A percentile compares a stretch with the other conserved stretches of the same genome.
These are phyloP conservation scores for Agrochola circellaris DNA, from an alignment of 2,888 invertebrate genomes.

Conservation along the genomic window DNA sequence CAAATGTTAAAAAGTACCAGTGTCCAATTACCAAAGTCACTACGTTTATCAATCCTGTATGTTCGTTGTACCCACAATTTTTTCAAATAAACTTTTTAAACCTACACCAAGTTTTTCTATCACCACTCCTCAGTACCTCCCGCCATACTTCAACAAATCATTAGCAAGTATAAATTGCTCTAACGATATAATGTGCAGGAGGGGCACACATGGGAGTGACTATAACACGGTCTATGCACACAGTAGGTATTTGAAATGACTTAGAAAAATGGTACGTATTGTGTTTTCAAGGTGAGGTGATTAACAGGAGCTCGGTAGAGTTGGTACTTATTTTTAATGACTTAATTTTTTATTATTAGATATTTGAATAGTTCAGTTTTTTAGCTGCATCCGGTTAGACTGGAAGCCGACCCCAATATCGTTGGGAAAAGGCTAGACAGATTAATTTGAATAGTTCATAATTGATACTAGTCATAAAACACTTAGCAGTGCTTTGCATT, in stretches of 20 bases:
- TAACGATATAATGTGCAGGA: slow-evolving; percentile 73
- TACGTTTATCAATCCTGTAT: no score
- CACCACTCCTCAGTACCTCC: slow-evolving; percentile 26
- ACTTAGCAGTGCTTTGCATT: no score
- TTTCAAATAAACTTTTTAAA: slow-evolving; percentile 11
- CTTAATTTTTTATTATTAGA: background rate
- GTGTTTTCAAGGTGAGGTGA: slow-evolving; percentile 60
- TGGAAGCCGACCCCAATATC: no score
- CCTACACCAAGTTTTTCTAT: slow-evolving; percentile 1
- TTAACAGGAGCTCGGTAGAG: slow-evolving; percentile 2
- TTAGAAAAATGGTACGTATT: slow-evolving; percentile 63
- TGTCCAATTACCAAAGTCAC: background rate
- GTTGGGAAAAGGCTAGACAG: no score
- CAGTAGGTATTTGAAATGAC: slow-evolving; percentile 65
- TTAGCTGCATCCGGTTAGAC: no score
- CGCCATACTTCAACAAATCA: slow-evolving; percentile 56
- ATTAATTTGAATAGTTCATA: background rate
- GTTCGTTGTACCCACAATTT: background rate
- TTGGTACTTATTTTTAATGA: slow-evolving; percentile 7
- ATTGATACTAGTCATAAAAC: background rate
- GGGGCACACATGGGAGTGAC: slow-evolving; percentile 86
- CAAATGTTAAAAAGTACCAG: background rate
- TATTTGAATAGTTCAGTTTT: background rate
- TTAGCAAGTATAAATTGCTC: slow-evolving; percentile 73
- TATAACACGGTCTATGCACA: slow-evolving; percentile 79